Evolutionary conservation across 2,797 vertebrate genomes (phyloP), one percentile per base, ranked within the genome.

Genomic region (Myotis daubentonii): DNA sequence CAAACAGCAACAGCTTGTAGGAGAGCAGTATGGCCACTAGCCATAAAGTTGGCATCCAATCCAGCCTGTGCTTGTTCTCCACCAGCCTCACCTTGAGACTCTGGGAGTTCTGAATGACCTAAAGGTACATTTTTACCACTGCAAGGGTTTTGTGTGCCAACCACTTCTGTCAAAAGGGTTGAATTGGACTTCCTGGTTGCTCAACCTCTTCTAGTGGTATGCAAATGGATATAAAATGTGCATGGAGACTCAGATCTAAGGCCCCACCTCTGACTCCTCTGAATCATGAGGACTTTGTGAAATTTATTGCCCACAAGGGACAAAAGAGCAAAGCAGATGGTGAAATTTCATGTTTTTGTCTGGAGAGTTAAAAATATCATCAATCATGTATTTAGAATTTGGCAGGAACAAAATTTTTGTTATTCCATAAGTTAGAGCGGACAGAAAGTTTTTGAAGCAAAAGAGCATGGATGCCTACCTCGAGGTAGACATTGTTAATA

Each of bases 301-400:
- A 95, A 97, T 95, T 68, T 87, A 91, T 80, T 96, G 87, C 89
- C 94, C 80, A 95, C 72, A 60, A 96, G 87, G 89, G 89, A 96
- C 87, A 95, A 96, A 96, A 94, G 95, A 95, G 86, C 94, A 93
- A 96, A 96, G 91, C 96, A 95, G 97, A 95, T 97, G 94, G 96
- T 96, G 68, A 89, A 71, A 94, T 95, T 94, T 95, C 84, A 91
- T 93, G 91, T 94, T 82, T 83, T 92, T 87, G 93, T 87, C 90
- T 91, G 49, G 91, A 93, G 84, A 91, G 83, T 96, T 96, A 97
- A 96, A 96, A 97, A 95, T 96, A 97, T 55, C 95, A 89, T 94
- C 89, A 95, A 94, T 96, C 94, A 96, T 75, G 84, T 81, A 95
- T 68, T 96, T 94, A 94, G 93, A 94, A 89, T 93, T 87, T 96